Evolutionary conservation across 1,140 invertebrate genomes (phyloP).

Genomic region (Reticulitermes speratus): DNA sequence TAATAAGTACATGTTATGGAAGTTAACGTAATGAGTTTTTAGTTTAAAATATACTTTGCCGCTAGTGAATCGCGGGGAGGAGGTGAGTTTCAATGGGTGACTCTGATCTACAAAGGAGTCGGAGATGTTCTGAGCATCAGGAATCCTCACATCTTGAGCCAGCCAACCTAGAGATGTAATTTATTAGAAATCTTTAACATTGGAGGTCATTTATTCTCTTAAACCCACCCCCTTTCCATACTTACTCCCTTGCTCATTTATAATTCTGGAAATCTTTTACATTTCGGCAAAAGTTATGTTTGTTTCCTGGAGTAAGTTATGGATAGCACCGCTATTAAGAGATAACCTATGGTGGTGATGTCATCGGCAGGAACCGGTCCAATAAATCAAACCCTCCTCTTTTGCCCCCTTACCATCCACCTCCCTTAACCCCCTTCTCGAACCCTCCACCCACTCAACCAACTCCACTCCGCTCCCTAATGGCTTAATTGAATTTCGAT

Average conservation of each 20-base stretch:
- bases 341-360: constrained; percentile 25
- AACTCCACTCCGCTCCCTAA: constrained; percentile 19
- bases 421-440: background rate
- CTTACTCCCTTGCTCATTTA: background rate
- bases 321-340: background rate
- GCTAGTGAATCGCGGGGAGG: too few relatives aligned
- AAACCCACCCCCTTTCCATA: background rate
- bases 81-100: too few relatives aligned
- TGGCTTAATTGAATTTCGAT: constrained; percentile 29
- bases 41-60: too few relatives aligned
- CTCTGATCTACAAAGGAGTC: background rate
- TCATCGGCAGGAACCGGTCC: constrained; percentile 27
- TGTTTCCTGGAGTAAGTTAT: constrained; percentile 22
- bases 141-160: background rate
- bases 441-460: background rate
- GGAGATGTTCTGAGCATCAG: background rate
- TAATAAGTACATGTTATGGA: too few relatives aligned
- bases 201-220: constrained; percentile 1
- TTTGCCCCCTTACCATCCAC: background rate
- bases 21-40: too few relatives aligned
- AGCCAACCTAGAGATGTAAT: background rate
- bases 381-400: constrained; percentile 25
- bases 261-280: constrained; percentile 9
- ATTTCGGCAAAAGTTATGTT: constrained; percentile 26
- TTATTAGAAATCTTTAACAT: constrained; percentile 14